These are phyloP conservation scores for Zonitis immaculata DNA, from an alignment of 2,888 invertebrate species.

Conservation along the genomic window DNA sequence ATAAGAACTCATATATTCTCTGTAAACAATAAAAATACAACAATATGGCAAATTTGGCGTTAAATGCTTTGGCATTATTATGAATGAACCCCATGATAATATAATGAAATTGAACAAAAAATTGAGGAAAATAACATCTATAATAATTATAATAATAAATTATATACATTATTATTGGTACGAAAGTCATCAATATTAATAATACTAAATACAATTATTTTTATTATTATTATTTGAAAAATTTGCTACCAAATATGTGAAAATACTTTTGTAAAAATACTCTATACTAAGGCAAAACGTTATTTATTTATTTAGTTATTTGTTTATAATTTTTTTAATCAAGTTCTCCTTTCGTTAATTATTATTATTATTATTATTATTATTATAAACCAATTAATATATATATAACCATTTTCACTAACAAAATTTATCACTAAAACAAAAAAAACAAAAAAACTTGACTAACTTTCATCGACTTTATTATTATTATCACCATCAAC, in stretches of 20 bases:
- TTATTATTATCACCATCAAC: conserved; percentile 21
- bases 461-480: conserved; percentile 39
- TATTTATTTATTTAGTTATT: conserved; percentile 27
- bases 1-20: conserved; percentile 33
- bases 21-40: conserved; percentile 45
- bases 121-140: conserved; percentile 30
- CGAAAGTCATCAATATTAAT: conserved; percentile 30
- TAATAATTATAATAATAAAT: conserved; percentile 31
- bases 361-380: too few relatives aligned
- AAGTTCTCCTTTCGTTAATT: not conserved
- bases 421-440: conserved; percentile 42
- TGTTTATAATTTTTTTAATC: conserved; percentile 20
- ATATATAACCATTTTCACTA: conserved; percentile 4
- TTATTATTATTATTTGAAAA: conserved; percentile 26
- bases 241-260: conserved; percentile 39
- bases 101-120: conserved; percentile 27
- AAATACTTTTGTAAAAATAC: conserved; percentile 50
- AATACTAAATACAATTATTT: too few relatives aligned
- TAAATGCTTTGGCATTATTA: conserved; percentile 51
- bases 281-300: conserved; percentile 43
- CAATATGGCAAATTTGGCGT: conserved; percentile 51
- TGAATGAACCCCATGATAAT: conserved; percentile 38
- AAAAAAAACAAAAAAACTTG: conserved; percentile 24
- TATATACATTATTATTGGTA: conserved; percentile 17
- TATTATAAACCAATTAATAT: not conserved